These are phyloP conservation scores for Aegithalos caudatus DNA, from an alignment of 2,113 vertebrate species.

Conservation along the genomic window DNA sequence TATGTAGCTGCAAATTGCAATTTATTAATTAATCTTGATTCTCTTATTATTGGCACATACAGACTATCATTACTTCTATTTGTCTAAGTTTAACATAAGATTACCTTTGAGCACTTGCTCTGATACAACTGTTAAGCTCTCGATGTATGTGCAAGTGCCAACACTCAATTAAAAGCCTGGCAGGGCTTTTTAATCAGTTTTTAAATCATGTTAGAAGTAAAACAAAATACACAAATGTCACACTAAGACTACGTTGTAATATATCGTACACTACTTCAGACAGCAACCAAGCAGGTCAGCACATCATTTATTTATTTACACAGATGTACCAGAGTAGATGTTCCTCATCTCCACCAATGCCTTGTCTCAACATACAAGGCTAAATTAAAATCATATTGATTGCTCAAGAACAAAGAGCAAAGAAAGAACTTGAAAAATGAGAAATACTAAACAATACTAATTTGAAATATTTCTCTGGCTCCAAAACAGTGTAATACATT, in stretches of 20 bases:
- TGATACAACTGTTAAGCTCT: background rate
- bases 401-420: background rate
- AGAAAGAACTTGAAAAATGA: background rate
- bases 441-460: background rate
- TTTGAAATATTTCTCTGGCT: background rate
- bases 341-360: background rate
- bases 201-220: background rate
- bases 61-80: background rate
- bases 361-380: background rate
- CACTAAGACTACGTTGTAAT: background rate
- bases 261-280: background rate
- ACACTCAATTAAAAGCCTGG: background rate
- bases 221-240: background rate
- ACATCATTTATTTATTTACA: background rate
- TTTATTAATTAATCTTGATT: constrained; percentile 1
- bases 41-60: background rate
- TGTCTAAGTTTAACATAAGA: background rate
- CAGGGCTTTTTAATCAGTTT: background rate
- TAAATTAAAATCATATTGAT: background rate
- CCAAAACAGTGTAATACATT: background rate
- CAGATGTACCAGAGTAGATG: background rate
- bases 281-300: background rate
- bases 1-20: background rate
- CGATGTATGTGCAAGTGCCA: background rate
- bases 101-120: background rate